Percentiles rank a stretch among this genome's conserved stretches.
phyloP scores from a whole-genome alignment of 1,140 invertebrate species.

The Saccostrea glomerata region DNA sequence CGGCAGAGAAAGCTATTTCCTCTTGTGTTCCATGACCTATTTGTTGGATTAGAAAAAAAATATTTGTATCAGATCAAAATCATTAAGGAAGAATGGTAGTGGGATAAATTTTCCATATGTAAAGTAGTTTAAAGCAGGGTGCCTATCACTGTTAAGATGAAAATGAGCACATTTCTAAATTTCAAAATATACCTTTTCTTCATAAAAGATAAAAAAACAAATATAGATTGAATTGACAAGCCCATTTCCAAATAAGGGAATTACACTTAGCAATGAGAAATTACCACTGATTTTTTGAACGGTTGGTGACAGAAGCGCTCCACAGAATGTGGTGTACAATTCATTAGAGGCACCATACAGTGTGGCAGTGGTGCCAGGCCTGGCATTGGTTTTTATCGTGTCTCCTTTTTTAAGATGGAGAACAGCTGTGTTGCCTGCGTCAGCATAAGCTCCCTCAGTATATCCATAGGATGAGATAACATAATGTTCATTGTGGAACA shows the following conservation, averaged over 20 bases:
- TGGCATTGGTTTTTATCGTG: not conserved
- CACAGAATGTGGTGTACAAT: slow-evolving; percentile 49
- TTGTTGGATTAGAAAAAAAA: not conserved
- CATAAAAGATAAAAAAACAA: too few relatives aligned
- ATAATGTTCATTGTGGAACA: slow-evolving; percentile 44
- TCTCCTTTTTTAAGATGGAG: slow-evolving; percentile 45
- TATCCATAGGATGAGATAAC: slow-evolving; percentile 46
- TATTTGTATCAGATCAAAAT: too few relatives aligned
- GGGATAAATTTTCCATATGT: too few relatives aligned
- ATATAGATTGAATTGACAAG: too few relatives aligned
- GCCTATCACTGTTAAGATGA: too few relatives aligned
- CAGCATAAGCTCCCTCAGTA: slow-evolving; percentile 36
- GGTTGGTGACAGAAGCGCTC: slow-evolving; percentile 43
- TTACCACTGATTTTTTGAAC: not conserved
- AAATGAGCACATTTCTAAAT: too few relatives aligned
- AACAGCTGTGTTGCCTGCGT: slow-evolving; percentile 49
- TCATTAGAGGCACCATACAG: slow-evolving; percentile 43
- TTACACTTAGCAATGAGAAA: too few relatives aligned
- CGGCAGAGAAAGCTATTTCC: slow-evolving; percentile 52
- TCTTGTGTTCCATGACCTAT: not conserved
- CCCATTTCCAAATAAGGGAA: too few relatives aligned
- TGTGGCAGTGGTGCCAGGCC: slow-evolving; percentile 19
- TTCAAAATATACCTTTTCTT: too few relatives aligned
- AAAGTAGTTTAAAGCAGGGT: too few relatives aligned
- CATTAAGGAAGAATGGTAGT: too few relatives aligned